Percentiles rank a stretch among this genome's conserved stretches.
These are phyloP conservation scores for Tachysurus fulvidraco DNA, from an alignment of 2,113 vertebrate species.

Conservation along the genomic window DNA sequence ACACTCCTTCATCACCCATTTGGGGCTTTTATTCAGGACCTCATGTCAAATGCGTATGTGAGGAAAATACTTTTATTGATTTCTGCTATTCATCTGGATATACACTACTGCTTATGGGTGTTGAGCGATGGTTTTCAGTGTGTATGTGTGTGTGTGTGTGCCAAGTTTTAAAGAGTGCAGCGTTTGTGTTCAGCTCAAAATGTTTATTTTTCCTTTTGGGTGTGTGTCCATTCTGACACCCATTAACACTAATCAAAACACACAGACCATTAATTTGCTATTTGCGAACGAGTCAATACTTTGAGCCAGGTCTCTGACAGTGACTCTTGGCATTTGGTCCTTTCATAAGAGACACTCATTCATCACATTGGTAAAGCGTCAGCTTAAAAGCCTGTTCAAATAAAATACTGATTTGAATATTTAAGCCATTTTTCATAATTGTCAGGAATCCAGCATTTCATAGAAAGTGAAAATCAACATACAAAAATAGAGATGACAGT, in stretches of 20 bases:
- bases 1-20: not conserved
- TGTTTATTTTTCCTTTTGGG: constrained; percentile 52
- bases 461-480: not conserved
- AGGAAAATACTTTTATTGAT: not conserved
- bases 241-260: constrained; percentile 21
- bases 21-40: constrained; percentile 7
- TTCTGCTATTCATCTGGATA: not conserved
- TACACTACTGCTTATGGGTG: not conserved
- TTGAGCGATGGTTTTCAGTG: not conserved
- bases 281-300: not conserved
- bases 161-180: not conserved
- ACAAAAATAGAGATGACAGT: not conserved
- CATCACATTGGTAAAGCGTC: not conserved
- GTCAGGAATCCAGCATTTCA: not conserved
- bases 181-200: constrained; percentile 31
- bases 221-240: constrained; percentile 30
- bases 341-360: not conserved
- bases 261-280: not conserved
- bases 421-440: not conserved
- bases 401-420: not conserved
- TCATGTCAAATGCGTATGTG: not conserved
- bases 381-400: not conserved
- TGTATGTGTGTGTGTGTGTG: constrained; percentile 1
- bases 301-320: not conserved
- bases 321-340: not conserved